These are phyloP conservation scores for Ophioninae sp. DNA, from an alignment of 2,888 invertebrate species.

Conservation along the genomic window DNA sequence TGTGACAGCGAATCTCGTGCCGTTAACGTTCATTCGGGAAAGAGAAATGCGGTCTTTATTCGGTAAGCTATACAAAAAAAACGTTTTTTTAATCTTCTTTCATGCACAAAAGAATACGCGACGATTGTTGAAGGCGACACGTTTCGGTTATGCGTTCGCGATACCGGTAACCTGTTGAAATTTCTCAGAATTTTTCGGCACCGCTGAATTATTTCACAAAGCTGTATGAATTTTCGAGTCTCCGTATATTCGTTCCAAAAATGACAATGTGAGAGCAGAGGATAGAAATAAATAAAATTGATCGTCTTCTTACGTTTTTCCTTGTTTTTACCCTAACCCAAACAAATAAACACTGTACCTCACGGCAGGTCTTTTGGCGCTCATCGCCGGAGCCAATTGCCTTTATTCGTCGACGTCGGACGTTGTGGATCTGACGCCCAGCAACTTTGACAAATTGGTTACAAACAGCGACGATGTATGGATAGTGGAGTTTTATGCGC, in stretches of 20 bases:
- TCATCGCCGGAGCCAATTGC: conserved; percentile 79
- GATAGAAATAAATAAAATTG: no score
- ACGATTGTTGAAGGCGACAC: not conserved
- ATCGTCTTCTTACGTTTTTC: not conserved
- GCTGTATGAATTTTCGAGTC: not conserved
- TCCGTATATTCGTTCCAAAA: no score
- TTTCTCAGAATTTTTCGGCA: conserved; percentile 13
- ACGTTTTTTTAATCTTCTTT: not conserved
- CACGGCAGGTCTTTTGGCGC: conserved; percentile 69
- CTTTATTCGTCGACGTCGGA: conserved; percentile 88
- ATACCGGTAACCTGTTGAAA: conserved; percentile 23
- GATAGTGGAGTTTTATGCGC: conserved; percentile 98
- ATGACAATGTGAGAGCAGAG: no score
- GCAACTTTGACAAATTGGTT: conserved; percentile 93
- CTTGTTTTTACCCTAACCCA: not conserved
- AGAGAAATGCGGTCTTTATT: conserved; percentile 23
- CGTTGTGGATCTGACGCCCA: conserved; percentile 92
- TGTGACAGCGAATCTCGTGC: not conserved
- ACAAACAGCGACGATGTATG: conserved; percentile 92
- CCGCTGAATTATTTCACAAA: not conserved
- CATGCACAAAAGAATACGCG: not conserved
- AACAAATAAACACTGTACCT: not conserved
- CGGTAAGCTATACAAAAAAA: conserved; percentile 2
- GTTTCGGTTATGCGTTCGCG: not conserved
- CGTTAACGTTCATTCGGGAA: not conserved